Conservation (phyloP, 2,113 vertebrate genomes). For the Athene cunicularia region DNA sequence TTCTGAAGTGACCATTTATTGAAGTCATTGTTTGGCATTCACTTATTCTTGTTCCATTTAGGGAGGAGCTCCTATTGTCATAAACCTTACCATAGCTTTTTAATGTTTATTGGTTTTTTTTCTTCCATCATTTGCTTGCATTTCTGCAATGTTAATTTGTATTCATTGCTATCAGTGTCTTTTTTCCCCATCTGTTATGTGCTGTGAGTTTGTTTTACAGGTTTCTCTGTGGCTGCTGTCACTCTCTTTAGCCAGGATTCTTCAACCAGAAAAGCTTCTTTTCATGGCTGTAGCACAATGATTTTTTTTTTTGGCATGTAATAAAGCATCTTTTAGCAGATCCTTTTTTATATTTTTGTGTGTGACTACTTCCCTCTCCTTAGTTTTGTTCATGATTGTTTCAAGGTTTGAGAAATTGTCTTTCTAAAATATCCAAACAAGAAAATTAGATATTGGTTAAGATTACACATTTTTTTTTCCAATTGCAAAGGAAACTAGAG, state of each 20-base stretch:
- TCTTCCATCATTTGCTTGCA: neutral
- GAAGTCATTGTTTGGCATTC: neutral
- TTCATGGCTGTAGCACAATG: neutral
- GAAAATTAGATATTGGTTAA: neutral
- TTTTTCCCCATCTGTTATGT: constrained; percentile 40
- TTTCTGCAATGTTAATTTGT: constrained; percentile 29
- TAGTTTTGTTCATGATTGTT: neutral
- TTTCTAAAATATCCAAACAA: neutral
- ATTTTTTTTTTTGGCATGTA: neutral
- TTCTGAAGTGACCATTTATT: neutral
- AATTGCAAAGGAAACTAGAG: neutral
- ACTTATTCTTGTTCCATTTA: neutral
- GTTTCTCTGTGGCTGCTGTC: constrained; percentile 16
- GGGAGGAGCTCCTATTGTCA: neutral
- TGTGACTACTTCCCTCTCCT: neutral
- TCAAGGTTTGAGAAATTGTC: neutral
- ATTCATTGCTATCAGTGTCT: constrained; percentile 29
- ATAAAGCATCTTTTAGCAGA: neutral
- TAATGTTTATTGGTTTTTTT: neutral
- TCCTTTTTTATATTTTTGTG: neutral
- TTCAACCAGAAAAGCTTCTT: constrained; percentile 4
- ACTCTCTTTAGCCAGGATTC: neutral
- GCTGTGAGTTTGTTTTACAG: constrained; percentile 29
- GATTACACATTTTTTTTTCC: neutral
- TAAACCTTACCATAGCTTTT: neutral